Base-by-base conservation (phyloP, 1,140 invertebrate species). In the Melitaea cinxia region DNA sequence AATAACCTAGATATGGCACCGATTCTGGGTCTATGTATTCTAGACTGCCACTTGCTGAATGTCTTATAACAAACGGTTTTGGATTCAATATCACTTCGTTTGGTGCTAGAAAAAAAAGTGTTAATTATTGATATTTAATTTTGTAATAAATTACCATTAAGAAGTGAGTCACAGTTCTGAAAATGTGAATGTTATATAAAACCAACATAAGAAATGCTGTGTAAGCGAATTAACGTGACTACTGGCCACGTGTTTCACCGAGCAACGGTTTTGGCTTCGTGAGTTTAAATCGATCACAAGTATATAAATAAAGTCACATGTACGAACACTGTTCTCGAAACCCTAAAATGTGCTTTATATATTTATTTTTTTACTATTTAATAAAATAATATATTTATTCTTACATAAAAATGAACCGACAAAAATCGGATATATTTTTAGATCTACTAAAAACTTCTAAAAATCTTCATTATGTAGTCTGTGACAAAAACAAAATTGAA, bases 1-100 rank as follows among this genome's bases (percentile, higher is more conserved):
- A 83, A 84, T 96, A 97, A 0, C 97, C 97, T 61, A 98, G 92
- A 72, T 96, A 95, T 12, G 94, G 94, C 0, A 97, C 95, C 9
- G 95, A 94, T 39, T 95, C 95, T 9, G 92, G 88, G 80, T 97
- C 96, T 5, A 97, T 94, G 77, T 96, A 94, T 33, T 94, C 94
- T 28, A 97, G 91, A 26, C 93, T 93, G 62, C 96, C 96, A 9
- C 92, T 92, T 0, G 95, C 93, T 1, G 94, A 94, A 75, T 98
- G 97, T 0, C 95, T 92, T 61, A 96, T 96, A 6, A 94, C 93
- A 82, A 98, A 98, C 73, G 83, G 77, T 2, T 63, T 52, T 0
- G 79, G 35, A 21, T 82, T 79, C 0, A 75, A 70, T 0, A 92
- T 65, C 0, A 85, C 62, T 89, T 96, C 95, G 76, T 94, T 92